A percentile compares a stretch with the other conserved stretches of the same genome.
These are phyloP conservation scores for Collichthys lucidus DNA, from an alignment of 2,113 vertebrate species.

Conservation along the genomic window DNA sequence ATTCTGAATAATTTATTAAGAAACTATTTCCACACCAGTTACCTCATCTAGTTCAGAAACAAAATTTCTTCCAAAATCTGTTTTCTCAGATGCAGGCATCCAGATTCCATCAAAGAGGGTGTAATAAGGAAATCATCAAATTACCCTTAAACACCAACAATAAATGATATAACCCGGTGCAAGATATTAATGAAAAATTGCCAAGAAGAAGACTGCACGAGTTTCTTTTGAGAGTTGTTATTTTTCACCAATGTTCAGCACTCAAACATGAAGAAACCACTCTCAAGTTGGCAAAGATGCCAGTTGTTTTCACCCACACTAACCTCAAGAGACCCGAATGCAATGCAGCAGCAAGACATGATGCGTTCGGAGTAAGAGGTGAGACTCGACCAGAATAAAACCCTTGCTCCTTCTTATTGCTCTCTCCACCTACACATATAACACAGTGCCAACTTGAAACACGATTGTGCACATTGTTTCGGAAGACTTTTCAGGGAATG, in stretches of 20 bases:
- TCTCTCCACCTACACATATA: slow-evolving; percentile 29
- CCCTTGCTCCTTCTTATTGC: slow-evolving; percentile 19
- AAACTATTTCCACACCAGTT: neutral
- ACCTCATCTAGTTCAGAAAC: too few relatives aligned
- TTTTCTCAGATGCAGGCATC: too few relatives aligned
- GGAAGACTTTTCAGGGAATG: slow-evolving; percentile 5
- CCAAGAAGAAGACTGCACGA: neutral
- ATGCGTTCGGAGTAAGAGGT: slow-evolving; percentile 16
- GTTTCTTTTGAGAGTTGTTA: neutral
- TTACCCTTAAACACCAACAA: neutral
- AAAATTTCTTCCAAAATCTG: too few relatives aligned
- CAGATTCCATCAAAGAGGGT: too few relatives aligned
- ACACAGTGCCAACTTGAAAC: neutral
- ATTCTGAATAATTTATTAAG: neutral
- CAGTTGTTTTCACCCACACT: slow-evolving; percentile 1
- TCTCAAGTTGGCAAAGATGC: slow-evolving; percentile 3
- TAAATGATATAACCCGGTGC: neutral
- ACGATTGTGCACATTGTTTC: slow-evolving; percentile 17
- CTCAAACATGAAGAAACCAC: neutral
- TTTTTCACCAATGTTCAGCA: slow-evolving; percentile 8
- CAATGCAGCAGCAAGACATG: slow-evolving; percentile 2
- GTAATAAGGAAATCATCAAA: neutral
- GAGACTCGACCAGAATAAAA: slow-evolving; percentile 9
- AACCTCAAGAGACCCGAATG: slow-evolving; percentile 12
- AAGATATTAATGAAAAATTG: neutral